Evolutionary conservation across 2,888 invertebrate species (phyloP), one percentile per base, ranked within the genome.

Genomic region (Malthinus flaveolus): DNA sequence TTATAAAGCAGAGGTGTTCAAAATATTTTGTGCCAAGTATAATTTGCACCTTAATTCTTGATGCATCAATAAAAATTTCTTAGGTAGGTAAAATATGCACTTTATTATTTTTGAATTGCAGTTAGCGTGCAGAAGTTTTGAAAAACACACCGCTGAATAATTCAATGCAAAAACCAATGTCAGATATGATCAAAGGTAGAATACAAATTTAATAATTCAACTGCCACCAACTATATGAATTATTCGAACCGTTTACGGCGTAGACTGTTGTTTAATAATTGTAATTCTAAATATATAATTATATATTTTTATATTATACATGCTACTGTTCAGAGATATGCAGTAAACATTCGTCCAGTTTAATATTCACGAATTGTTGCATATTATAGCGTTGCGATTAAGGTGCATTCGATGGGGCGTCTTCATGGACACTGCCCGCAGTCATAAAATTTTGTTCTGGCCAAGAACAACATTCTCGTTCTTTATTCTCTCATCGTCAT

Each of bases 271-370:
- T 71, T 75, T 77, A 77, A 77, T 77, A 73, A 77, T 77, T 75
- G 75, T 78, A 75, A 78, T 78, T 77, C 73, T 72, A 76, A 77
- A 77, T 77, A 73, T 77, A 75, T 78, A 78, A 78, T 78, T 78
- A 77, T 73, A 77, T 70, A 73, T 71, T 75, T 77, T 77, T 73
- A 75, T 73, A 75, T 75, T 76, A 76, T 76, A 75, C 75, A 76
- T 73, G 78, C 78, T 78, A 78, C 78, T 77, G 77, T 76, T 73
- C 68, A 63, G 64, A 72, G 73, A 72, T 72, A 71, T 70, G 69
- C 69, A 63, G 57, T 52, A 48, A 49, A 55, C 60, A 53, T 50
- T 60, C 62, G 55, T 23, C 64, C 64, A 61, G 58, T 48, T 64
- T 61, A 61, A 61, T 59, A 50, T 61, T 52, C 62, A 35, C 48